Base-by-base conservation (phyloP, 1,140 invertebrate species). In the Heliconius hewitsoni region DNA sequence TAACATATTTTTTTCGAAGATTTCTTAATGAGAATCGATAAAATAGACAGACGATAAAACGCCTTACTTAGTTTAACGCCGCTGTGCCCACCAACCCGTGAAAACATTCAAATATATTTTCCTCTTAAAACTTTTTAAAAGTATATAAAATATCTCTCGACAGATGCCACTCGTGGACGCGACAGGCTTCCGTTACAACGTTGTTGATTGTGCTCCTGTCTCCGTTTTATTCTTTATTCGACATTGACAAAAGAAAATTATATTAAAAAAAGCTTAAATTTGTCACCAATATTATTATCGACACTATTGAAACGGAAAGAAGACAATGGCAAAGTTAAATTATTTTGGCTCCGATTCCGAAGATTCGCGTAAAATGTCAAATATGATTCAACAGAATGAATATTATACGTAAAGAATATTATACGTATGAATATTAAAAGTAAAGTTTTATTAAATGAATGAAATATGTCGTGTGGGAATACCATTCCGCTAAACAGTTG, bases 211-310 rank as follows among this genome's bases (percentile, higher is more conserved):
- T 66, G 60, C n/a, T 66, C 60, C 60, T 23, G 23, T 27, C 60
- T 30, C 3, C 60, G 60, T 13, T 66, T 66, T 66, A 30, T 66
- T 66, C 60, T 66, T 27, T 66, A 66, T 18, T 27, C 30, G 27
- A 66, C 60, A 57, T 23, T 66, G 60, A 30, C 60, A 66, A 66
- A 66, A 66, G 60, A 57, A 66, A 66, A 27, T 66, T 27, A 66
- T 27, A 8, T 5, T 3, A 66, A 66, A n/a, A 16, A 66, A 23
- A 19, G 8, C 3, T 60, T 23, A 60, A 66, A 66, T 4, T 18
- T 18, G 16, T 66, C 30, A 11, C 23, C 60, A 13, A 13, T 66
- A 66, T 13, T 66, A 66, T 66, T 27, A 66, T 66, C 57, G 9
- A 30, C 16, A 66, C 57, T 9, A 27, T 66, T 66, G 23, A 5